Evolutionary conservation across 1,140 invertebrate species (phyloP), one percentile per base, ranked within the genome.

Genomic region (Lepidurus packardi): DNA sequence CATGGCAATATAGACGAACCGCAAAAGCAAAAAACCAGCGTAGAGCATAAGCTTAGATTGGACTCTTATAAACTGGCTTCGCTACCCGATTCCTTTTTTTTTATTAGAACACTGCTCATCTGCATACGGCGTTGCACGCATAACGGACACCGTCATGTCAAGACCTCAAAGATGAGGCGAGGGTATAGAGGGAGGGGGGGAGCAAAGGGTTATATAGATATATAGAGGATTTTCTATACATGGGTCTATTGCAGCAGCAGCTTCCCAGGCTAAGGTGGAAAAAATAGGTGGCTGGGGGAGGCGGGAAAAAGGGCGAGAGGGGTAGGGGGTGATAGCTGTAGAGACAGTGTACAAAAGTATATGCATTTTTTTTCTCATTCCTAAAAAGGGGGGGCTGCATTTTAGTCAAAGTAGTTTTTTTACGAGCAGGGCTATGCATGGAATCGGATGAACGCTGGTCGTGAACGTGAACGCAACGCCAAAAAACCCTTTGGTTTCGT

Each of bases 381-480:
- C 13, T 65, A 13, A 65, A 65, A 65, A 21, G 53, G 53, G 45
- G 45, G 53, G 53, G 53, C 21, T 65, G 53, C 53, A 65, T 65
- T 65, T 65, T 65, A 65, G 53, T 65, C 53, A 65, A 65, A 65
- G 53, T 65, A 65, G 53, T 65, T 65, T 65, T 65, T 65, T 65
- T 65, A 65, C 21, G 53, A 65, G 21, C 53, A 21, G 53, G 53
- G 21, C 53, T 7, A 65, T 65, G 53, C 53, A 65, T 13, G 53
- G 53, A 65, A 65, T 65, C 53, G 21, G 53, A 65, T 65, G 53
- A 65, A 65, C 53, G 53, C 53, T 9, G 21, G 53, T 65, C 13
- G 16, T 13, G 53, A 65, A 21, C 53, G 53, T 13, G 53, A 65
- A 65, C 53, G 53, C 21, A 65, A 65, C 53, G 53, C 53, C 3